A percentile compares a stretch with the other conserved stretches of the same genome.
phyloP scores from a whole-genome alignment of 2,113 vertebrate genomes.

The Corythornis cristatus region DNA sequence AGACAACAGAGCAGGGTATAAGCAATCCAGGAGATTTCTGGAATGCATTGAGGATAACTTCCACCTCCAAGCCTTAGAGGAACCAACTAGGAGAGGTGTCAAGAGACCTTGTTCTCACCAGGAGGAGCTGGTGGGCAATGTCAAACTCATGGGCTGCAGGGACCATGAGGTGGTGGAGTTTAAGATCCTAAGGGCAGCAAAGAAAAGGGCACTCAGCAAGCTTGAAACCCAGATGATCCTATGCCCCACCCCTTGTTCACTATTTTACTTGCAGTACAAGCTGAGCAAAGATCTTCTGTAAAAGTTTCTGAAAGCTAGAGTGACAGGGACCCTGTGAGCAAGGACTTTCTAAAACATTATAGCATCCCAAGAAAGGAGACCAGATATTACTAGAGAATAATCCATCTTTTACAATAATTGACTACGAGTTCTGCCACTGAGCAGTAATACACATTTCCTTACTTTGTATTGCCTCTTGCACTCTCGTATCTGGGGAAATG shows the following conservation, averaged over 20 bases:
- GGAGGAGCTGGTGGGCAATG: too few relatives aligned
- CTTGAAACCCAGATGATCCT: too few relatives aligned
- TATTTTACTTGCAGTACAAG: background rate
- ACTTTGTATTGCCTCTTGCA: background rate
- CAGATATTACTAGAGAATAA: background rate
- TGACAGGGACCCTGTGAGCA: background rate
- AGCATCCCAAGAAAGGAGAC: background rate
- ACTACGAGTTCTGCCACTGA: background rate
- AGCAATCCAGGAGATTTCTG: too few relatives aligned
- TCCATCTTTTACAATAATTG: background rate
- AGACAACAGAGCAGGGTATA: too few relatives aligned
- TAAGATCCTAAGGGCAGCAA: too few relatives aligned
- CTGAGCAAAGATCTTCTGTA: background rate
- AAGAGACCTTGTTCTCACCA: too few relatives aligned
- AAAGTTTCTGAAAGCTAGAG: background rate
- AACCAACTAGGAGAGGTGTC: too few relatives aligned
- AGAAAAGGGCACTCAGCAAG: too few relatives aligned
- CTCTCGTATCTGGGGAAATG: background rate
- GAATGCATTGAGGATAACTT: too few relatives aligned
- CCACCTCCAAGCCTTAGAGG: too few relatives aligned
- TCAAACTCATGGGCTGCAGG: too few relatives aligned
- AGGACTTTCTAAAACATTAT: background rate
- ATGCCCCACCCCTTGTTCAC: background rate
- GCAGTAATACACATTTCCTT: background rate
- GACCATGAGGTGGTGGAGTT: too few relatives aligned